These are phyloP conservation scores for Exocentrus adspersus DNA, from an alignment of 2,888 invertebrate species.

Conservation along the genomic window DNA sequence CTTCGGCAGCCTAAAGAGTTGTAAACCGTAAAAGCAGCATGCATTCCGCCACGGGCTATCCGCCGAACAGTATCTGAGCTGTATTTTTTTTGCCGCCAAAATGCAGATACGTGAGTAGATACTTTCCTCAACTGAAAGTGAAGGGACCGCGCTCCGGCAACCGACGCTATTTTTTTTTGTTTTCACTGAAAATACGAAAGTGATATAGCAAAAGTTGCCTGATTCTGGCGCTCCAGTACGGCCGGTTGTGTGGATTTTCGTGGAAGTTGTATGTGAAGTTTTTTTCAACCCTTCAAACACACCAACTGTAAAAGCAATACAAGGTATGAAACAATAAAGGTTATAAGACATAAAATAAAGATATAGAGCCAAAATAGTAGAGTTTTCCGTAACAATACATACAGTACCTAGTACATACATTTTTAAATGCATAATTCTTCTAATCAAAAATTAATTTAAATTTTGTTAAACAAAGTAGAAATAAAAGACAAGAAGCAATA, in stretches of 20 bases:
- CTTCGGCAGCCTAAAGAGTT: conserved; percentile 26
- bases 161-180: conserved; percentile 17
- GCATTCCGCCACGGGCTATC: conserved; percentile 32
- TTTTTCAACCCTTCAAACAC: neutral
- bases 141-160: conserved; percentile 5
- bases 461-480: too few relatives aligned
- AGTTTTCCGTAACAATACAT: too few relatives aligned
- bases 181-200: conserved; percentile 21
- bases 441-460: too few relatives aligned
- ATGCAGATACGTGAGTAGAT: conserved; percentile 2
- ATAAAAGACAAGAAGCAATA: too few relatives aligned
- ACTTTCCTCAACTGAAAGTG: conserved; percentile 27
- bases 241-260: neutral
- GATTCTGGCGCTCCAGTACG: neutral
- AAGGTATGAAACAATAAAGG: too few relatives aligned
- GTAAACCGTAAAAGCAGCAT: conserved; percentile 19
- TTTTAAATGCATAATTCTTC: too few relatives aligned
- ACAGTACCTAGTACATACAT: too few relatives aligned
- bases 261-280: conserved; percentile 6
- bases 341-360: conserved; percentile 1
- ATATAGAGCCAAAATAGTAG: too few relatives aligned
- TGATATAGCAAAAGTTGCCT: conserved; percentile 17
- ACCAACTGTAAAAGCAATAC: neutral
- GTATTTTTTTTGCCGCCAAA: conserved; percentile 11
- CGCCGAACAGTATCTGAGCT: conserved; percentile 11